A percentile compares a stretch with the other conserved stretches of the same genome.
These are phyloP conservation scores for Radopholus similis DNA, from an alignment of 1,140 invertebrate species.

Conservation along the genomic window DNA sequence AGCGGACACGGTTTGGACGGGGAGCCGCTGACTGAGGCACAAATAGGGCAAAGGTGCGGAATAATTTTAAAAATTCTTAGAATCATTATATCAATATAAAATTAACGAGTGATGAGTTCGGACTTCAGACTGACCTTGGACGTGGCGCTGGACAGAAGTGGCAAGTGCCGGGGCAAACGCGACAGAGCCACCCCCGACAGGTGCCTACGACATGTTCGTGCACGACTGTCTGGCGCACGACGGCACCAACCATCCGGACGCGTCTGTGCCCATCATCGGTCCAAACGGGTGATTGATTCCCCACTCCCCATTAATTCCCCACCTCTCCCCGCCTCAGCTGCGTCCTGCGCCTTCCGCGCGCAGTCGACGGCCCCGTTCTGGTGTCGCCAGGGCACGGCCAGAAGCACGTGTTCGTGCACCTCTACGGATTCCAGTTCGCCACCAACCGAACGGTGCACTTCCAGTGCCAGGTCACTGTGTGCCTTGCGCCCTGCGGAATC, in stretches of 20 bases:
- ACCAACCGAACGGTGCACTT: constrained; percentile 30
- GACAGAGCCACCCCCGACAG: too few relatives aligned
- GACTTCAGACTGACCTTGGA: constrained; percentile 25
- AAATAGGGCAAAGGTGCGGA: too few relatives aligned
- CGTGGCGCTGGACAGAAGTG: constrained; percentile 30
- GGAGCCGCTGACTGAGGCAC: too few relatives aligned
- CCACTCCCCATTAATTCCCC: constrained; percentile 1
- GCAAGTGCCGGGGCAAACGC: constrained; percentile 19
- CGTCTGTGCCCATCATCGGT: constrained; percentile 25
- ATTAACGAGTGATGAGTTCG: constrained; percentile 29
- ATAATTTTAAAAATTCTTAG: too few relatives aligned
- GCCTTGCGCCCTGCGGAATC: constrained; percentile 15
- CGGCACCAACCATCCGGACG: constrained; percentile 20
- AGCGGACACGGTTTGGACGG: too few relatives aligned
- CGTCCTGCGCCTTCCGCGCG: constrained; percentile 21
- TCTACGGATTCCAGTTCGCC: constrained; percentile 33
- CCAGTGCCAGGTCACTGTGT: constrained; percentile 34
- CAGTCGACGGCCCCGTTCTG: constrained; percentile 27
- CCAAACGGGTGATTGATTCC: constrained; percentile 27
- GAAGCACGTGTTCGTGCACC: constrained; percentile 34
- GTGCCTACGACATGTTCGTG: constrained; percentile 39
- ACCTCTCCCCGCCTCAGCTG: constrained; percentile 19
- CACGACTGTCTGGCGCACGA: constrained; percentile 34
- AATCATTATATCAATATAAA: constrained; percentile 17
- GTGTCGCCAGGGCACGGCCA: constrained; percentile 20